Conservation (phyloP, 2,888 invertebrate species). For the Chamaedrilus cognettii region DNA sequence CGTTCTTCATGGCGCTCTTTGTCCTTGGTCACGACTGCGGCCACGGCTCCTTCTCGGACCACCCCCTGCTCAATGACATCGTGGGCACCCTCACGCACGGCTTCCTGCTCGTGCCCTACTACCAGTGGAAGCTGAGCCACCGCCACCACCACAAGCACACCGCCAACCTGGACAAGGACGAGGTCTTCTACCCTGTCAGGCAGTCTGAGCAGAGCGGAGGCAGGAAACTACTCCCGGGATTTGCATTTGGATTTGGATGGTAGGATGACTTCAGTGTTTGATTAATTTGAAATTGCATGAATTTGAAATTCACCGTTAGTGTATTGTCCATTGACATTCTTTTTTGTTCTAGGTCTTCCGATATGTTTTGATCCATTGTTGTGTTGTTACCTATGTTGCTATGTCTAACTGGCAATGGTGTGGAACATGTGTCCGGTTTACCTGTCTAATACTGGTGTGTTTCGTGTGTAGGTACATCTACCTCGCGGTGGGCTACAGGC, state of each 20-base stretch:
- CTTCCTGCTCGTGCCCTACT: slow-evolving; percentile 50
- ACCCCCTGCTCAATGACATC: slow-evolving; percentile 45
- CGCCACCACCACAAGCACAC: slow-evolving; percentile 52
- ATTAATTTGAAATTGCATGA: too few species aligned
- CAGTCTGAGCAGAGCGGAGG: slow-evolving; percentile 20
- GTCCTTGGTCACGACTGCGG: slow-evolving; percentile 55
- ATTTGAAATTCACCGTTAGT: too few species aligned
- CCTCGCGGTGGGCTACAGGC: slow-evolving; percentile 47
- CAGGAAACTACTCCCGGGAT: slow-evolving; percentile 30
- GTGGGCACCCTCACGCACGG: slow-evolving; percentile 48
- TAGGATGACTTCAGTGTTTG: too few species aligned
- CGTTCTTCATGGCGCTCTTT: slow-evolving; percentile 50
- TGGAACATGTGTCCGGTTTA: too few species aligned
- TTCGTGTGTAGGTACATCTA: too few species aligned
- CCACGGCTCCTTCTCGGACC: slow-evolving; percentile 51
- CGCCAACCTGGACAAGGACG: slow-evolving; percentile 55
- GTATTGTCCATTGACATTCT: too few species aligned
- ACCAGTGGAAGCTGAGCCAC: slow-evolving; percentile 54
- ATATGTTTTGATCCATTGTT: too few species aligned
- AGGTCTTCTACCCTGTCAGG: slow-evolving; percentile 49
- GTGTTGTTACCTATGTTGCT: too few species aligned
- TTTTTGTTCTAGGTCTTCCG: too few species aligned
- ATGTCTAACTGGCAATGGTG: too few species aligned
- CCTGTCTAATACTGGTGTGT: too few species aligned
- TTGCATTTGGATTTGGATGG: slow-evolving; percentile 47